Percentiles rank a stretch among this genome's conserved stretches.
Conservation (phyloP, 1,140 invertebrate species). For the Leguminivora glycinivorella region DNA sequence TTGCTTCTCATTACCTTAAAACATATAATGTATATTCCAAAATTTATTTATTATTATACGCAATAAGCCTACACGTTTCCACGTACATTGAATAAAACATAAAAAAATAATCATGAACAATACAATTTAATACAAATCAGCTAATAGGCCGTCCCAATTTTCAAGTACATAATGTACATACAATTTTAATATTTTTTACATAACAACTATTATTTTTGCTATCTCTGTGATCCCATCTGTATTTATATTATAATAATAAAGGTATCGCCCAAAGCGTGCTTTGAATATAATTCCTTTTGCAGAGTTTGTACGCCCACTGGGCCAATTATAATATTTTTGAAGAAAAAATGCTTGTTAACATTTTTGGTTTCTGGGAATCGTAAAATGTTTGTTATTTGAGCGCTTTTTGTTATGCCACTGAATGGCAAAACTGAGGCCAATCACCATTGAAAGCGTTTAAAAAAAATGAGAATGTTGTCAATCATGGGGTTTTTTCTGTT, state of each 20-base stretch:
- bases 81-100: too few species aligned
- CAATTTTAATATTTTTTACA: not conserved
- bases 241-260: constrained; percentile 30
- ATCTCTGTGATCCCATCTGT: constrained; percentile 21
- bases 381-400: constrained; percentile 6
- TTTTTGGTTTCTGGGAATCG: constrained; percentile 22
- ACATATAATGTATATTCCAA: too few species aligned
- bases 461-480: not conserved
- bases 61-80: too few species aligned
- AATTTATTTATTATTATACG: too few species aligned
- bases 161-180: not conserved
- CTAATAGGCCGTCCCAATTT: too few species aligned
- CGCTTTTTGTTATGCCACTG: constrained; percentile 1
- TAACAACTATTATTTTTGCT: not conserved
- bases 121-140: too few species aligned
- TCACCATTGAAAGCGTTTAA: not conserved
- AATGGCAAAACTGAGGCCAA: not conserved
- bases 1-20: too few species aligned
- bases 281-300: constrained; percentile 33
- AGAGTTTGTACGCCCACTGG: constrained; percentile 31
- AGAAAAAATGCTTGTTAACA: constrained; percentile 40
- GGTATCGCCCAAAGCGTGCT: constrained; percentile 35
- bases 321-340: constrained; percentile 43
- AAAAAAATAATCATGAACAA: too few species aligned
- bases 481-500: not conserved